phyloP scores from a whole-genome alignment of 92 coral and sea anemone genomes.

The Epizoanthus stellaris region DNA sequence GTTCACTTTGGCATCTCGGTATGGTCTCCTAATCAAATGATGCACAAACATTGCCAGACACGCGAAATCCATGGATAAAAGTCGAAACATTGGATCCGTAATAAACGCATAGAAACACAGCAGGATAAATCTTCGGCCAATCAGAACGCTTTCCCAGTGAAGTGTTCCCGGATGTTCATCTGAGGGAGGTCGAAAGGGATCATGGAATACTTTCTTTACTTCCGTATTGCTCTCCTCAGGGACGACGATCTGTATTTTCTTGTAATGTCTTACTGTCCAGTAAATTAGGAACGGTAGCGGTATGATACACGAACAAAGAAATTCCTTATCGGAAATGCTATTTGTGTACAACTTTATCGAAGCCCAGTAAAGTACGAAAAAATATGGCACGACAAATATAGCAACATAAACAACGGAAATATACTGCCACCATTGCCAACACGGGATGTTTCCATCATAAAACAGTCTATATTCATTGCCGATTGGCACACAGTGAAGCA shows the following conservation, averaged over 20 bases:
- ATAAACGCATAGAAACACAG: slow-evolving; percentile 26
- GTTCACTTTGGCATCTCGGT: slow-evolving; percentile 40
- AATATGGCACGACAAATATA: slow-evolving; percentile 48
- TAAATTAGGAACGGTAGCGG: slow-evolving; percentile 35
- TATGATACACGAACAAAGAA: slow-evolving; percentile 26
- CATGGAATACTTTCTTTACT: slow-evolving; percentile 28
- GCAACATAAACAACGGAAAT: neutral
- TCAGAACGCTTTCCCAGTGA: slow-evolving; percentile 51
- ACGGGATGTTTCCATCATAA: neutral
- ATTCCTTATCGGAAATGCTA: slow-evolving; percentile 37
- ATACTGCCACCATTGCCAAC: slow-evolving; percentile 63
- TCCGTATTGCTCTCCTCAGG: neutral
- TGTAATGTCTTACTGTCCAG: slow-evolving; percentile 23
- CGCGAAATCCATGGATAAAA: slow-evolving; percentile 15
- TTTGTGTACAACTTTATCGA: slow-evolving; percentile 24
- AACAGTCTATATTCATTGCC: no score
- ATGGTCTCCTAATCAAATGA: slow-evolving; percentile 29
- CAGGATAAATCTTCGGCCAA: slow-evolving; percentile 36
- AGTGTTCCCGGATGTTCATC: slow-evolving; percentile 30
- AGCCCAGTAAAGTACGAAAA: slow-evolving; percentile 46
- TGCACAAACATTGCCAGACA: slow-evolving; percentile 39
- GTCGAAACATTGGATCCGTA: slow-evolving; percentile 4
- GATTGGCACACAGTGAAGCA: no score
- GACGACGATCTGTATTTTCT: neutral
- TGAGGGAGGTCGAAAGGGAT: slow-evolving; percentile 27